These are phyloP conservation scores for Pleuronectes platessa DNA, from an alignment of 2,113 vertebrate species.

Conservation along the genomic window DNA sequence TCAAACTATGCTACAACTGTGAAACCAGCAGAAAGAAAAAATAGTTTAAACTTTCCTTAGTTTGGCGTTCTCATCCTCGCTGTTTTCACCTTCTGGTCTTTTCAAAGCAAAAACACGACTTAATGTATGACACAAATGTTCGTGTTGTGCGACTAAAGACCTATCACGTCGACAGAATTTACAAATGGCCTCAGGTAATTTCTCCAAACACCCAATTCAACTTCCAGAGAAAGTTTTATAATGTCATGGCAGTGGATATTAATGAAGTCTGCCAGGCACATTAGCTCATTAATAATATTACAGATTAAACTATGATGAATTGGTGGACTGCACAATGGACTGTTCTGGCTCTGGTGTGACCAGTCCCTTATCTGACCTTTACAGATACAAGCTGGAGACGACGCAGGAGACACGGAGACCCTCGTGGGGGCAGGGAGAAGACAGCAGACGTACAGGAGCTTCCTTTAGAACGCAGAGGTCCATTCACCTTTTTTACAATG, in stretches of 20 bases:
- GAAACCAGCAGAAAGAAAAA: constrained; percentile 28
- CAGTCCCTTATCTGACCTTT: constrained; percentile 78
- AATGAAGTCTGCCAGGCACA: constrained; percentile 65
- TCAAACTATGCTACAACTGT: constrained; percentile 7
- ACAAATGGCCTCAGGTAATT: constrained; percentile 46
- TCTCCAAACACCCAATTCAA: constrained; percentile 41
- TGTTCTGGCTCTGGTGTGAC: constrained; percentile 65
- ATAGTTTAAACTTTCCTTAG: constrained; percentile 9
- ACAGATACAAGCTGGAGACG: constrained; percentile 59
- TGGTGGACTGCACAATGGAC: constrained; percentile 61
- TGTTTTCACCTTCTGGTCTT: background rate
- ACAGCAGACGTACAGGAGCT: constrained; percentile 53
- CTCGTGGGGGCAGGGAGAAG: constrained; percentile 38
- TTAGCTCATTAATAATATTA: constrained; percentile 71
- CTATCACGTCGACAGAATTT: constrained; percentile 29
- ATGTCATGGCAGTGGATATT: constrained; percentile 54
- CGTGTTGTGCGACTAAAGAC: constrained; percentile 11
- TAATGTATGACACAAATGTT: constrained; percentile 15
- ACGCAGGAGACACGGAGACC: constrained; percentile 63
- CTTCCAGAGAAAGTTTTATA: constrained; percentile 54
- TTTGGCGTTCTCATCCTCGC: background rate
- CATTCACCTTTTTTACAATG: constrained; percentile 45
- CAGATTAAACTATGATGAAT: constrained; percentile 73
- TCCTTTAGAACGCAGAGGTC: constrained; percentile 44
- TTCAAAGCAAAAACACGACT: background rate